Percentiles rank a stretch among this genome's conserved stretches.
phyloP scores from a whole-genome alignment of 2,888 invertebrate species.

The Nineta flava region DNA sequence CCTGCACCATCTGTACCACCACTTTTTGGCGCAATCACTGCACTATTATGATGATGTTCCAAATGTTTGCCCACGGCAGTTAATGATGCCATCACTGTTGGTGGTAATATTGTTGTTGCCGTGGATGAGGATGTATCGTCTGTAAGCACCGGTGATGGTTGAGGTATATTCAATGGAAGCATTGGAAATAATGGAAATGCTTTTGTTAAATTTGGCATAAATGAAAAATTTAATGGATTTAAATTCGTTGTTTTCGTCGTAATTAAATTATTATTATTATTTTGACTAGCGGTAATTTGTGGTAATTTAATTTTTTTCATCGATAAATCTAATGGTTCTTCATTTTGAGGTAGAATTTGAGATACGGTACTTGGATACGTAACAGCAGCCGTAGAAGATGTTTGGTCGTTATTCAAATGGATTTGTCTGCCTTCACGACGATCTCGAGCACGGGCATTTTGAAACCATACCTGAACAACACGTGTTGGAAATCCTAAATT shows the following conservation, averaged over 20 bases:
- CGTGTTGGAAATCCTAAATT: slow-evolving; percentile 57
- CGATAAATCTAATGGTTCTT: slow-evolving; percentile 84
- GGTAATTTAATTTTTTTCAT: slow-evolving; percentile 53
- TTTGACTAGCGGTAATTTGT: too few species aligned
- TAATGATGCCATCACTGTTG: too few species aligned
- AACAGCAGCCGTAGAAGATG: slow-evolving; percentile 20
- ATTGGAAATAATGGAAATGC: slow-evolving; percentile 41
- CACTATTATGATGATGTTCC: slow-evolving; percentile 24
- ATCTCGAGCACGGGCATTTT: slow-evolving; percentile 83
- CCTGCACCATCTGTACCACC: slow-evolving; percentile 25
- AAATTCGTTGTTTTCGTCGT: slow-evolving; percentile 30
- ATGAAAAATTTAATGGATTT: slow-evolving; percentile 27
- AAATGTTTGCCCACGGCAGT: slow-evolving; percentile 18
- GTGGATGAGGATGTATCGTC: slow-evolving; percentile 18
- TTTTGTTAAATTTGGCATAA: slow-evolving; percentile 45
- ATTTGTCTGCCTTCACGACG: slow-evolving; percentile 47
- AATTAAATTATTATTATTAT: slow-evolving; percentile 20
- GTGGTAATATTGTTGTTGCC: neutral
- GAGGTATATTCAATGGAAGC: slow-evolving; percentile 37
- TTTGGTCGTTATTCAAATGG: slow-evolving; percentile 25
- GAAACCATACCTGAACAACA: slow-evolving; percentile 91
- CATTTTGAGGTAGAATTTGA: slow-evolving; percentile 22
- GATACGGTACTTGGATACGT: slow-evolving; percentile 12
- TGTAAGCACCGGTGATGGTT: slow-evolving; percentile 37
- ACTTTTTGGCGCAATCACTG: slow-evolving; percentile 16